phyloP scores from a whole-genome alignment of 2,797 vertebrate genomes.

The Cuculus canorus region DNA sequence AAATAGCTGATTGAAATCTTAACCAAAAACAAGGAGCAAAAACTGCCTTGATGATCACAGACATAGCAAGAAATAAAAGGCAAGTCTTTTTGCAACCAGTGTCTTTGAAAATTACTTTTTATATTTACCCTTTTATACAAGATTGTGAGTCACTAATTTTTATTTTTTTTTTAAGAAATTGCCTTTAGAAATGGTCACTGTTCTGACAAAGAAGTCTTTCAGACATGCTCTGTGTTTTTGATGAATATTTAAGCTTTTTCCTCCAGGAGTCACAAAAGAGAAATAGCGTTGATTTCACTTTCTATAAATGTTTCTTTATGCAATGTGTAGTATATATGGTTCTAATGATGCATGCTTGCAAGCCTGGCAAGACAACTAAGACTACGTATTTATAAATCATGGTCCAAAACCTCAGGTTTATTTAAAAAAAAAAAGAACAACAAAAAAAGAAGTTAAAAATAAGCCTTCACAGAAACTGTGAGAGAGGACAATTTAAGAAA shows the following conservation, averaged over 20 bases:
- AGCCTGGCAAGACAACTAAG: neutral
- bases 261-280: neutral
- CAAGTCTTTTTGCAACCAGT: neutral
- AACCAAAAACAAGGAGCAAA: constrained; percentile 52
- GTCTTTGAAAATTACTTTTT: neutral
- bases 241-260: constrained; percentile 26
- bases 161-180: constrained; percentile 22
- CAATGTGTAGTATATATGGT: neutral
- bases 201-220: constrained; percentile 32
- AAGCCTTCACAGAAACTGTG: neutral
- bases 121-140: neutral
- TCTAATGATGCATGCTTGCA: neutral
- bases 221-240: neutral
- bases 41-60: constrained; percentile 35
- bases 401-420: neutral
- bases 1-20: constrained; percentile 52
- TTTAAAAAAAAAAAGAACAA: neutral
- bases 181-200: constrained; percentile 1
- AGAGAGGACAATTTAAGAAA: neutral
- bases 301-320: neutral
- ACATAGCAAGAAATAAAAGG: constrained; percentile 16
- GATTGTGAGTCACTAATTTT: neutral
- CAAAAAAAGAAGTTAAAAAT: neutral
- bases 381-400: neutral
- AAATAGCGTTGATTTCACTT: neutral